Percentiles rank a stretch among this genome's conserved stretches.
Conservation (phyloP, 1,140 invertebrate genomes). For the Armadillidium nasatum region DNA sequence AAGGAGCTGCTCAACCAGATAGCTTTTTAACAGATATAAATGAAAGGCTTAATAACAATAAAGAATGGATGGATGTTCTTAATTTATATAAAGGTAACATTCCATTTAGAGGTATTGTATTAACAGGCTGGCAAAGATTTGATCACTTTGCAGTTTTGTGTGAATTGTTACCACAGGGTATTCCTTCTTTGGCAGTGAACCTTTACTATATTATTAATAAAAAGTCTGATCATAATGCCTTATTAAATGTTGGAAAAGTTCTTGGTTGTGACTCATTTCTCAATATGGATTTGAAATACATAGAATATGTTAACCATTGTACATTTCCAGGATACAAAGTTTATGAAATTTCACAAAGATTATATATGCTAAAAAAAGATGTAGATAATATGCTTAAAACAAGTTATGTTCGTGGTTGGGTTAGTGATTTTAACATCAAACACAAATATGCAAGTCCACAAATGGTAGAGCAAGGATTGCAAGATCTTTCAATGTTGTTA, state of each 20-base stretch:
- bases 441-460: conserved; percentile 68
- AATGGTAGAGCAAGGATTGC: conserved; percentile 63
- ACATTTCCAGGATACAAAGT: conserved; percentile 57
- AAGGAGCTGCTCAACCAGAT: conserved; percentile 58
- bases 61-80: conserved; percentile 50
- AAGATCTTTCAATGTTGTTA: conserved; percentile 57
- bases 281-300: conserved; percentile 46
- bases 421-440: conserved; percentile 71
- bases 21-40: conserved; percentile 51
- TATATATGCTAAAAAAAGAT: conserved; percentile 52
- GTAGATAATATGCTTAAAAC: conserved; percentile 46
- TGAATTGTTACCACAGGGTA: conserved; percentile 74
- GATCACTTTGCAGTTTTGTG: conserved; percentile 90
- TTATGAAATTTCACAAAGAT: conserved; percentile 57
- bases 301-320: conserved; percentile 49
- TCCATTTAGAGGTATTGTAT: conserved; percentile 54
- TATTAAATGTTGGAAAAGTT: conserved; percentile 54
- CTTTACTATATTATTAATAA: conserved; percentile 58
- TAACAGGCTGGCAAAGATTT: conserved; percentile 67
- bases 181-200: conserved; percentile 70
- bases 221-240: conserved; percentile 58
- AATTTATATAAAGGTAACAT: conserved; percentile 51
- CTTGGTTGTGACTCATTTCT: conserved; percentile 59
- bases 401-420: conserved; percentile 57
- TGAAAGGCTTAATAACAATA: conserved; percentile 54